phyloP scores from a whole-genome alignment of 2,888 invertebrate genomes.

The Morpho achilles region DNA sequence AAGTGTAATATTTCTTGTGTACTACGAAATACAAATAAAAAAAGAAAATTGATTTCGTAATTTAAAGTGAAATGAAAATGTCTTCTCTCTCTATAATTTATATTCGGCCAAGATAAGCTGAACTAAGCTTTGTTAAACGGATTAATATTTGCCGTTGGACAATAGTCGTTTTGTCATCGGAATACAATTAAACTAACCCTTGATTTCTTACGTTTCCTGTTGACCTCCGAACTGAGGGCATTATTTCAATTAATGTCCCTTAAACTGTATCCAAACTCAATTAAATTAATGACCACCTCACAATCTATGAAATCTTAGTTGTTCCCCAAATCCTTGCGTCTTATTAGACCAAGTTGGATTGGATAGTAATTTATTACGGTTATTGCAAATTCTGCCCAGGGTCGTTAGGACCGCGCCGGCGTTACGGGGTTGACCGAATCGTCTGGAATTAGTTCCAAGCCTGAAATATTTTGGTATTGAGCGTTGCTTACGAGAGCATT shows the following conservation, averaged over 20 bases:
- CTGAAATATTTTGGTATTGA: slow-evolving; percentile 37
- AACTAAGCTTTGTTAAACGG: too few relatives aligned
- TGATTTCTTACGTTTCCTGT: slow-evolving; percentile 25
- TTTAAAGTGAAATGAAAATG: too few relatives aligned
- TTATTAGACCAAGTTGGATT: slow-evolving; percentile 63
- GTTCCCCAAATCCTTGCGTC: slow-evolving; percentile 44
- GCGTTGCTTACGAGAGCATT: neutral
- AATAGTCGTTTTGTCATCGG: neutral
- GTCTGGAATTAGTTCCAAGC: slow-evolving; percentile 43
- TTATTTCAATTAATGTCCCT: slow-evolving; percentile 33
- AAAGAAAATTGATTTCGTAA: too few relatives aligned
- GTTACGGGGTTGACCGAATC: slow-evolving; percentile 44
- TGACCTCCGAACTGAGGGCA: slow-evolving; percentile 26
- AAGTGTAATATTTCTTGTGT: too few relatives aligned
- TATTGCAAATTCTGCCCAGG: slow-evolving; percentile 54
- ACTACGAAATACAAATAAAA: too few relatives aligned
- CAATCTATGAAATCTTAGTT: slow-evolving; percentile 37
- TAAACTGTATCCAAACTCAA: slow-evolving; percentile 46
- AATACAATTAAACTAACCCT: slow-evolving; percentile 21
- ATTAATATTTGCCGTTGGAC: neutral
- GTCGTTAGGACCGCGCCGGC: slow-evolving; percentile 37
- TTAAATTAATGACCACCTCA: slow-evolving; percentile 54
- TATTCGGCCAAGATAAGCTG: too few relatives aligned
- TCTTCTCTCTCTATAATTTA: too few relatives aligned
- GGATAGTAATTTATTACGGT: slow-evolving; percentile 65